phyloP scores from a whole-genome alignment of 2,113 vertebrate species.

The Sula dactylatra region DNA sequence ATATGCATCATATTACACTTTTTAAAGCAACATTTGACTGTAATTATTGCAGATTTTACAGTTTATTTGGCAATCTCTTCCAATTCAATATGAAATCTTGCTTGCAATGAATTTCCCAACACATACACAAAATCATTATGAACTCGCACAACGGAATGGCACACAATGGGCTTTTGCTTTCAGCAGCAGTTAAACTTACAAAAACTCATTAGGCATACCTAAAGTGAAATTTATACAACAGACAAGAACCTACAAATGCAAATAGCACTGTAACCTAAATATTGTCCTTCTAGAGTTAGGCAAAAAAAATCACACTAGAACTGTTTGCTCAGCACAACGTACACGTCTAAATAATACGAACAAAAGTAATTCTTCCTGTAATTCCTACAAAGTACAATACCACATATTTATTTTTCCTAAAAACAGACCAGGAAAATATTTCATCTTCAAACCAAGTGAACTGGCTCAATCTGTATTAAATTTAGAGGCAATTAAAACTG shows the following conservation, averaged over 20 bases:
- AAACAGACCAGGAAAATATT: neutral
- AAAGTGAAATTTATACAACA: slow-evolving; percentile 53
- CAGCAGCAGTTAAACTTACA: neutral
- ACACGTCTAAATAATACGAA: neutral
- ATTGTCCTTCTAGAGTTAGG: neutral
- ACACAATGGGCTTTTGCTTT: neutral
- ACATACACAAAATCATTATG: neutral
- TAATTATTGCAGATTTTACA: slow-evolving; percentile 23
- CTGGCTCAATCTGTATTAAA: slow-evolving; percentile 40
- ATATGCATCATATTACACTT: neutral
- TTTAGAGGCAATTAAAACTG: slow-evolving; percentile 44
- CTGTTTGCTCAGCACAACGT: neutral
- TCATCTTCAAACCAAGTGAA: slow-evolving; percentile 41
- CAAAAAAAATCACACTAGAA: neutral
- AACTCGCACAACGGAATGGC: neutral
- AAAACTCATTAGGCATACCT: neutral
- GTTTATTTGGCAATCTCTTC: slow-evolving; percentile 56
- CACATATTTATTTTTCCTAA: neutral
- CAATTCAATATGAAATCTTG: neutral
- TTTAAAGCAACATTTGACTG: neutral
- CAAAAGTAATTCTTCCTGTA: neutral
- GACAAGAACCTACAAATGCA: neutral
- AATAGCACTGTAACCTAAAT: neutral
- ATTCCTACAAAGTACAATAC: neutral
- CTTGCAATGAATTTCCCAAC: neutral